Conservation (phyloP, 2,888 invertebrate species). For the Himalopsyche anomala region DNA sequence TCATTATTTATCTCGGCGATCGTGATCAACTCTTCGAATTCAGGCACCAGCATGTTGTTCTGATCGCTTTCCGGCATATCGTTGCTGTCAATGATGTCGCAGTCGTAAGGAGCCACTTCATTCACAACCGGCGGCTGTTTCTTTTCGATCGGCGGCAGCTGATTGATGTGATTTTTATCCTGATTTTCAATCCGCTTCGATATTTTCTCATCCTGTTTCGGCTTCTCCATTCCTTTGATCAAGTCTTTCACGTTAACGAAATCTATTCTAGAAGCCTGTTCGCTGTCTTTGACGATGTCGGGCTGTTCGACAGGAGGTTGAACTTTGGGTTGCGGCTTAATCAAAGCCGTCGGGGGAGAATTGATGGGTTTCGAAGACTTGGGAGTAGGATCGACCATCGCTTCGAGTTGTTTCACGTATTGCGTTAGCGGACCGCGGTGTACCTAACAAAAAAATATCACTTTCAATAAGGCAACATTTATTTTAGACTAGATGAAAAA, state of each 20-base stretch:
- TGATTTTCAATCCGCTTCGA: conserved; percentile 68
- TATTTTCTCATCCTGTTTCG: conserved; percentile 69
- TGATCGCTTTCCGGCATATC: conserved; percentile 65
- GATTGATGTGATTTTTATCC: conserved; percentile 47
- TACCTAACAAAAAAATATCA: conserved; percentile 71
- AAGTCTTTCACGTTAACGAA: conserved; percentile 79
- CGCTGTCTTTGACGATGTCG: conserved; percentile 72
- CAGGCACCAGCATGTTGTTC: background rate
- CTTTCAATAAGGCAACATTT: background rate
- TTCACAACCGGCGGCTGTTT: conserved; percentile 15
- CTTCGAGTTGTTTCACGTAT: conserved; percentile 73
- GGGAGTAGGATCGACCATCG: conserved; percentile 74
- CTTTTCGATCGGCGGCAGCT: background rate
- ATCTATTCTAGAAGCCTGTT: conserved; percentile 73
- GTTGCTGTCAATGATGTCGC: conserved; percentile 53
- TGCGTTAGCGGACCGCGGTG: conserved; percentile 78
- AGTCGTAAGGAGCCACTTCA: conserved; percentile 50
- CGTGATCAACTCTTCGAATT: conserved; percentile 39
- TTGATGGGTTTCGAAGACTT: conserved; percentile 69
- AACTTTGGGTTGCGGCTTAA: conserved; percentile 70
- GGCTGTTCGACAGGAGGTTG: conserved; percentile 66
- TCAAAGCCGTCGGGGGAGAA: conserved; percentile 67
- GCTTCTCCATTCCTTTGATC: conserved; percentile 80
- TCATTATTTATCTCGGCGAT: conserved; percentile 63
- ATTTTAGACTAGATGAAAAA: too few relatives aligned